Conservation (phyloP, 30 jellyfish, hydroid and myxozoan species). For the Calvadosia cruxmelitensis region DNA sequence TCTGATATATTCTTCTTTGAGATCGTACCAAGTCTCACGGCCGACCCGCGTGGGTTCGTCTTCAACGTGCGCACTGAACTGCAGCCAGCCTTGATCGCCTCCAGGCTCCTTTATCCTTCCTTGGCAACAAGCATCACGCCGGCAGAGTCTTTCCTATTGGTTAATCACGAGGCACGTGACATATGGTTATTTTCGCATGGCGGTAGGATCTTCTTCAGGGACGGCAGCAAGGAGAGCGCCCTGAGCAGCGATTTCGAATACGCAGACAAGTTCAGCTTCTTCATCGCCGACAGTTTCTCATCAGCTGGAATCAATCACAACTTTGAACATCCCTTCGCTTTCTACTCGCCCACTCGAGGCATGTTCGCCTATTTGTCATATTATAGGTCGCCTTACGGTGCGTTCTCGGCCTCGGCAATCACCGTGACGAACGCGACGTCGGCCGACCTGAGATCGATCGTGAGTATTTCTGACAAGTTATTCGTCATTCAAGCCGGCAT, state of each 20-base stretch:
- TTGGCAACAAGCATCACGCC: slow-evolving; percentile 99
- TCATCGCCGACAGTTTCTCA: slow-evolving; percentile 93
- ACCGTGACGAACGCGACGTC: slow-evolving; percentile 77
- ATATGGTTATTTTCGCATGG: slow-evolving; percentile 96
- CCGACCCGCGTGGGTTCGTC: slow-evolving; percentile 92
- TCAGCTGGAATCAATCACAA: slow-evolving; percentile 89
- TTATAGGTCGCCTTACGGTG: slow-evolving; percentile 95
- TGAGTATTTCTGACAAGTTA: slow-evolving; percentile 80
- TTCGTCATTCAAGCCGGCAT: slow-evolving; percentile 96
- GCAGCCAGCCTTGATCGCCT: slow-evolving; percentile 98
- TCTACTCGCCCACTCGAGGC: slow-evolving; percentile 82
- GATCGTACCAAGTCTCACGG: slow-evolving; percentile 81
- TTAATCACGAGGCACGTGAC: slow-evolving; percentile 81
- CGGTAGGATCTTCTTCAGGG: slow-evolving; percentile 90
- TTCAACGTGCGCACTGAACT: slow-evolving; percentile 89
- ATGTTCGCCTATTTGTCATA: slow-evolving; percentile 80
- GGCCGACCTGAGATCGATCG: slow-evolving; percentile 77
- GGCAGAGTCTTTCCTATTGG: slow-evolving; percentile 93
- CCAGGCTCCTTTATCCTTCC: slow-evolving; percentile 91
- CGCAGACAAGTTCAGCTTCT: slow-evolving; percentile 85
- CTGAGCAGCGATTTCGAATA: slow-evolving; percentile 89
- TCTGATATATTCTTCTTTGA: slow-evolving; percentile 84
- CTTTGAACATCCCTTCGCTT: slow-evolving; percentile 98
- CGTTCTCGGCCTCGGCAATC: slow-evolving; percentile 96
- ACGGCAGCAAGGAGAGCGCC: slow-evolving; percentile 83